Conservation (phyloP, 2,113 vertebrate species). For the Chloropsis cyanopogon region DNA sequence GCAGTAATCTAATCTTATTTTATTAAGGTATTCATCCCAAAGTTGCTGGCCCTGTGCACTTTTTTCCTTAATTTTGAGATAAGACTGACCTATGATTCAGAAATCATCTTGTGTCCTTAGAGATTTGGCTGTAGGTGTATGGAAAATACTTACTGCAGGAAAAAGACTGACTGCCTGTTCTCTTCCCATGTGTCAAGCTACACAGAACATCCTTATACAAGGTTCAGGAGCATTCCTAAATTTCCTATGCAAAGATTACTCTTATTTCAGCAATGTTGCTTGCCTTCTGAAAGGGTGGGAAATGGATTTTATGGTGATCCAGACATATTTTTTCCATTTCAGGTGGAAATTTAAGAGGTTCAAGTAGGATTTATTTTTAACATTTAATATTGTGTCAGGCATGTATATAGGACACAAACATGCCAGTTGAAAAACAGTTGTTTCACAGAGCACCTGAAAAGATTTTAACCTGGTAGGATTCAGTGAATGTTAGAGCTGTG, state of each 20-base stretch:
- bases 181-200: not conserved
- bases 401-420: not conserved
- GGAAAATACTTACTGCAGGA: not conserved
- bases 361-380: constrained; percentile 30
- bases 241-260: not conserved
- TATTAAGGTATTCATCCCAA: not conserved
- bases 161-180: not conserved
- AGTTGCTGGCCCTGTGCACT: not conserved
- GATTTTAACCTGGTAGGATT: constrained; percentile 50
- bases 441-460: constrained; percentile 42
- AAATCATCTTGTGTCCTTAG: not conserved
- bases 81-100: not conserved
- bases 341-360: constrained; percentile 8
- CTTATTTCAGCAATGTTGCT: not conserved
- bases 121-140: not conserved
- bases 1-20: not conserved
- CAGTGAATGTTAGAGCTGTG: constrained; percentile 34
- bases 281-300: not conserved
- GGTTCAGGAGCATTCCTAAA: not conserved
- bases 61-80: not conserved
- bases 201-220: not conserved
- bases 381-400: not conserved
- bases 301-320: not conserved
- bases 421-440: not conserved
- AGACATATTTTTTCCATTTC: not conserved